phyloP scores from a whole-genome alignment of 2,888 invertebrate species.

The Amblyjoppa proteus region DNA sequence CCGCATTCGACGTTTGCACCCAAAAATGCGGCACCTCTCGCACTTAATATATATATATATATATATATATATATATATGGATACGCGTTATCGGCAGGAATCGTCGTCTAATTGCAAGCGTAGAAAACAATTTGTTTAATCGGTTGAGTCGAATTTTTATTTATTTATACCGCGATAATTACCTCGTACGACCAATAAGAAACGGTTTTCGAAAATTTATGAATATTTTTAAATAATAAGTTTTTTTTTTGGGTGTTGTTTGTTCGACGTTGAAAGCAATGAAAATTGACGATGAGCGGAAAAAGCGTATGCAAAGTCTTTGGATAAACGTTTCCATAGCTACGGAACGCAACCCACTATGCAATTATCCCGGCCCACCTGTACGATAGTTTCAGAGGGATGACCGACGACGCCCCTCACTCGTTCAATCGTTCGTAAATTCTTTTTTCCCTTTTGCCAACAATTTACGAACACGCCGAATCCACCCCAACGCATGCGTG shows the following conservation, averaged over 20 bases:
- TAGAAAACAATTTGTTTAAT: neutral
- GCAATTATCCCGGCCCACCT: constrained; percentile 72
- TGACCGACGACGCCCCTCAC: constrained; percentile 50
- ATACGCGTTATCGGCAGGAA: neutral
- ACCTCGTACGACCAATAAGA: neutral
- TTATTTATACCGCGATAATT: neutral
- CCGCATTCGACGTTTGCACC: too few relatives aligned
- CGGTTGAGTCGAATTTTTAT: neutral
- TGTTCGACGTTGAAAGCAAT: neutral
- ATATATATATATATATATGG: too few relatives aligned
- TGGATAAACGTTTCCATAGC: constrained; percentile 71
- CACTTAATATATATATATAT: too few relatives aligned
- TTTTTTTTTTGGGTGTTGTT: neutral
- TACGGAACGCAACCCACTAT: constrained; percentile 63
- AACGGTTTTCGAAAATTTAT: neutral
- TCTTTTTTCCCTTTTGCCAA: constrained; percentile 36
- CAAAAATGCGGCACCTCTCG: too few relatives aligned
- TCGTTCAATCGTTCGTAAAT: constrained; percentile 57
- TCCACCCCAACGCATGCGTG: constrained; percentile 67
- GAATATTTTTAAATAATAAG: neutral
- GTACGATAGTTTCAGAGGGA: constrained; percentile 68
- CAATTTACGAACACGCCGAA: constrained; percentile 14
- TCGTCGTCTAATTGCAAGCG: neutral
- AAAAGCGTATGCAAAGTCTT: neutral
- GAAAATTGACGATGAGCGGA: neutral